phyloP scores from a whole-genome alignment of 37 sponge, comb jelly and placozoan genomes.

The Hormiphora californensis region DNA sequence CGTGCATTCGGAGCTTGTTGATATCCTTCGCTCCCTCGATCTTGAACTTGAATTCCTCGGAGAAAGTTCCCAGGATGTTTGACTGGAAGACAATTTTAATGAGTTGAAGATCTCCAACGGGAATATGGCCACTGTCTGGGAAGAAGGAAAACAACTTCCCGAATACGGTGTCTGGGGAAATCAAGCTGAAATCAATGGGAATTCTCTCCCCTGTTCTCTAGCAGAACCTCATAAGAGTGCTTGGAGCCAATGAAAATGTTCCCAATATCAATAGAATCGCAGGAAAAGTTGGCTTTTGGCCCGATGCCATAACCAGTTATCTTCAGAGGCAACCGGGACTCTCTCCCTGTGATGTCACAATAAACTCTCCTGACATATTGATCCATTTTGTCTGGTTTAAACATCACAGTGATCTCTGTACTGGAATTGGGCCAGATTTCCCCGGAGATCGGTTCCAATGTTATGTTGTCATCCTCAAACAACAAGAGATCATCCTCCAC shows the following conservation, averaged over 20 bases:
- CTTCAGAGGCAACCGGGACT: slow-evolving; percentile 83
- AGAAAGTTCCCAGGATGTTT: slow-evolving; percentile 70
- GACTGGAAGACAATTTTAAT: slow-evolving; percentile 90
- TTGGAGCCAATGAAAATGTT: slow-evolving; percentile 87
- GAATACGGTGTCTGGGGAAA: slow-evolving; percentile 63
- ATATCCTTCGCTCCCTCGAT: slow-evolving; percentile 66
- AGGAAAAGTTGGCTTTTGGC: slow-evolving; percentile 75
- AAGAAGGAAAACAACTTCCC: slow-evolving; percentile 81
- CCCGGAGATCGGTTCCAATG: slow-evolving; percentile 85
- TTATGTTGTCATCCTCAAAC: slow-evolving; percentile 70
- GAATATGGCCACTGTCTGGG: slow-evolving; percentile 73
- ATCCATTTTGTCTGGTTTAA: slow-evolving; percentile 68
- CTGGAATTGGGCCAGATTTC: slow-evolving; percentile 96
- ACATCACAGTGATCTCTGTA: slow-evolving; percentile 76
- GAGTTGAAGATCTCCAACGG: slow-evolving; percentile 80
- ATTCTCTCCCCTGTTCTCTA: slow-evolving; percentile 91
- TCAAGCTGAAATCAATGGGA: slow-evolving; percentile 65
- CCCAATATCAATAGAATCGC: slow-evolving; percentile 88
- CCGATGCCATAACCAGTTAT: slow-evolving; percentile 87
- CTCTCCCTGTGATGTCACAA: slow-evolving; percentile 91
- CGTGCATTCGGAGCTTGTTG: slow-evolving; percentile 67
- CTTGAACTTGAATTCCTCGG: slow-evolving; percentile 75
- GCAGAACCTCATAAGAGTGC: slow-evolving; percentile 89
- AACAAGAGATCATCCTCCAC: slow-evolving; percentile 73
- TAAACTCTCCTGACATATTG: slow-evolving; percentile 66